A percentile compares a stretch with the other conserved stretches of the same genome.
phyloP scores from a whole-genome alignment of 2,888 invertebrate species.

The Lasioglossum leucozonium region DNA sequence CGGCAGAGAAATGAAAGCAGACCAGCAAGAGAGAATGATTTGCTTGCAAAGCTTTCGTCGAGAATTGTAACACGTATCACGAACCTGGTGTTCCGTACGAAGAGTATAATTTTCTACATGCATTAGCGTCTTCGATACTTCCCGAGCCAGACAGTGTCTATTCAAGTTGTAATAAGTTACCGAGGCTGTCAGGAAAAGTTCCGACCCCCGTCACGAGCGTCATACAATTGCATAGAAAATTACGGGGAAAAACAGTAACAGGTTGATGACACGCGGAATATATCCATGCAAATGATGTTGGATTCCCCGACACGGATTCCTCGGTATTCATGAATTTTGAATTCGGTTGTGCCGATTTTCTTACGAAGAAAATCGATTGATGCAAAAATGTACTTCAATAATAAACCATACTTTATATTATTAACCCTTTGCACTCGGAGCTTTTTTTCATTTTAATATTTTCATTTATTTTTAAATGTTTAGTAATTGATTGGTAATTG shows the following conservation, averaged over 20 bases:
- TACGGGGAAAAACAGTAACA: not conserved
- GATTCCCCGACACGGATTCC: not conserved
- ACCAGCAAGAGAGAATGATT: not conserved
- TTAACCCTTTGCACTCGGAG: too few relatives aligned
- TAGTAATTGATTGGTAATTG: too few relatives aligned
- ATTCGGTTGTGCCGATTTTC: not conserved
- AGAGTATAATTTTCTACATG: slow-evolving; percentile 33
- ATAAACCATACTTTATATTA: not conserved
- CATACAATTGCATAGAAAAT: not conserved
- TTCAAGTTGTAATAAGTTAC: slow-evolving; percentile 31
- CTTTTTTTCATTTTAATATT: too few relatives aligned
- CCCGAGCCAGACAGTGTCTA: not conserved
- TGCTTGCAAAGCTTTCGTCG: not conserved
- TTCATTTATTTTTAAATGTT: too few relatives aligned
- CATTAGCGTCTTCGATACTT: slow-evolving; percentile 24
- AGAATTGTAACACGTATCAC: slow-evolving; percentile 21
- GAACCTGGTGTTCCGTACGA: slow-evolving; percentile 16
- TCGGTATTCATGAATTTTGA: not conserved
- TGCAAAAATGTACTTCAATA: not conserved
- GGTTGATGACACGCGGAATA: not conserved
- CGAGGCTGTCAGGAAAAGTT: slow-evolving; percentile 20
- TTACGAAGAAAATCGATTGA: not conserved
- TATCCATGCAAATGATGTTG: not conserved
- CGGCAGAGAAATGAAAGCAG: not conserved
- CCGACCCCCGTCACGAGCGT: not conserved